Evolutionary conservation across 2,888 invertebrate genomes (phyloP), one percentile per base, ranked within the genome.

Genomic region (Trissonchulus latispiculum): DNA sequence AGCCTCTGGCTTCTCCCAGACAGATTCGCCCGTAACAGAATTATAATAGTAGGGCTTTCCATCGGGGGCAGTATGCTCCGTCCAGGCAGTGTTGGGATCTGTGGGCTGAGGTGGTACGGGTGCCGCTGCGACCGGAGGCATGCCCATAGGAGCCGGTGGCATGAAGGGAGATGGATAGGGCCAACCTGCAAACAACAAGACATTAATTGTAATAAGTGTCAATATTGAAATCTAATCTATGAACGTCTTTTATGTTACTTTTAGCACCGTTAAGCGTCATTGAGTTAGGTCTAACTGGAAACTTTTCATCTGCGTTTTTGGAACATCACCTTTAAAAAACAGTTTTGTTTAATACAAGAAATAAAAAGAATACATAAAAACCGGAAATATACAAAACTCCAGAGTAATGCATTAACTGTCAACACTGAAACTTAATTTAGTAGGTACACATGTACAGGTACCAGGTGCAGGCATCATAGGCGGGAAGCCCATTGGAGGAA

Each of bases 31-130:
- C 8, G 91, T 90, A 79, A 89, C 89, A 0, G 91, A 89, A 85
- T 95, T 91, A 83, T 91, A 93, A 85, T 92, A 99, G 85, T 99
- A 99, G 0, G 90, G 88, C 18, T 94, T 87, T 0, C 87, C 87
- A 84, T 96, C 95, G 0, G 94, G 93, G 1, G 96, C 92, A 77
- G 91, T 89, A 85, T 97, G 95, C 78, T 96, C 93, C 0, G 90
- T 90, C 99, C 99, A 99, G 79, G 94, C 32, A 8, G 8, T n/a
- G n/a, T n/a, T n/a, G n/a, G 48, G 48, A 23, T 23, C 8, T 15
- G 48, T 23, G 48, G 48, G 48, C 48, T 48, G 48, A 23, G 48
- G 48, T 23, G 48, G 48, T 48, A 48, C 23, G 48, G 48, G 8
- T 48, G 8, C 48, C 8, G 8, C 48, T 48, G 48, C n/a, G n/a